Conservation (phyloP, 2,888 invertebrate species). For the Danaus chrysippus region DNA sequence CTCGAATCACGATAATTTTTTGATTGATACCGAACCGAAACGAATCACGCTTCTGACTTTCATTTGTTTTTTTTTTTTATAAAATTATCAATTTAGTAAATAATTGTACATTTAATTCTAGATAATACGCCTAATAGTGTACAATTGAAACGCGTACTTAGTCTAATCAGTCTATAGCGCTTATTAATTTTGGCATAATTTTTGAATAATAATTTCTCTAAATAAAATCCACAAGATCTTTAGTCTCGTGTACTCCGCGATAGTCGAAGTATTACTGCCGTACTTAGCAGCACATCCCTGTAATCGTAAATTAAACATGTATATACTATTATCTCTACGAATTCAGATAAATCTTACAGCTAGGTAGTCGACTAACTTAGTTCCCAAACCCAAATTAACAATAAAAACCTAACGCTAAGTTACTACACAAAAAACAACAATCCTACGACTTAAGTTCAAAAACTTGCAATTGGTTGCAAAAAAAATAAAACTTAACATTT, state of each 20-base stretch:
- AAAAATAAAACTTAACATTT: slow-evolving; percentile 71
- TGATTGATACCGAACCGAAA: slow-evolving; percentile 57
- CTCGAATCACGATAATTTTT: slow-evolving; percentile 69
- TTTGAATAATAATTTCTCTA: slow-evolving; percentile 51
- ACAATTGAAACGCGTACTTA: slow-evolving; percentile 74
- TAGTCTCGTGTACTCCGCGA: slow-evolving; percentile 45
- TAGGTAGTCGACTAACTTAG: slow-evolving; percentile 74
- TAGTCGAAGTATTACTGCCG: slow-evolving; percentile 59
- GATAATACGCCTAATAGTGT: slow-evolving; percentile 78
- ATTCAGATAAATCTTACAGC: slow-evolving; percentile 75
- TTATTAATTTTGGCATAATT: slow-evolving; percentile 74
- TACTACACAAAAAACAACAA: slow-evolving; percentile 76
- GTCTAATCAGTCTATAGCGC: slow-evolving; percentile 79
- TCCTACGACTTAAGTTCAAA: slow-evolving; percentile 62
- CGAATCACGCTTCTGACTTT: slow-evolving; percentile 59
- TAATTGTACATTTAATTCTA: slow-evolving; percentile 73
- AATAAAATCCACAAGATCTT: slow-evolving; percentile 58
- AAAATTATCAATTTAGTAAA: slow-evolving; percentile 72
- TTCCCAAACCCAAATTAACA: slow-evolving; percentile 79
- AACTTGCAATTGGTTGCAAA: slow-evolving; percentile 72
- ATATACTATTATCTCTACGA: slow-evolving; percentile 69
- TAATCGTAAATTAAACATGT: slow-evolving; percentile 72
- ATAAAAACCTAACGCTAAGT: slow-evolving; percentile 69
- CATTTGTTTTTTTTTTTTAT: slow-evolving; percentile 45
- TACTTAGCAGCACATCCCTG: slow-evolving; percentile 74